A percentile compares a stretch with the other conserved stretches of the same genome.
phyloP scores from a whole-genome alignment of 1,140 invertebrate genomes.

The Drosophila obscura region DNA sequence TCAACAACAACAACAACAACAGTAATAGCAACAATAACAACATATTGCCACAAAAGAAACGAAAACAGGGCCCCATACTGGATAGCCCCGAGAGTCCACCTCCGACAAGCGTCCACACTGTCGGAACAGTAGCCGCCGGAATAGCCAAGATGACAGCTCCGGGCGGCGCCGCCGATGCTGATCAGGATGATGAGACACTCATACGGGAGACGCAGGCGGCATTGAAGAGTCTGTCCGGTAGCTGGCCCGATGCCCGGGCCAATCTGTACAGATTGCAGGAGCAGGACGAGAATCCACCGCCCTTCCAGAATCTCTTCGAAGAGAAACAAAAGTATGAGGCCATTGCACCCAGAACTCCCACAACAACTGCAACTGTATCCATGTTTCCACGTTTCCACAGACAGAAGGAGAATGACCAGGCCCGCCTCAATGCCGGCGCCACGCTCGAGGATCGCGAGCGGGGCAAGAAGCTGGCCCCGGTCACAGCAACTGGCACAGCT shows the following conservation, averaged over 20 bases:
- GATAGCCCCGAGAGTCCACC: constrained; percentile 42
- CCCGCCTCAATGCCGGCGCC: constrained; percentile 66
- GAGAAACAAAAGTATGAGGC: constrained; percentile 87
- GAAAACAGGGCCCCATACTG: constrained; percentile 29
- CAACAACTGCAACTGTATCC: constrained; percentile 22
- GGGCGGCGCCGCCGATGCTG: constrained; percentile 42
- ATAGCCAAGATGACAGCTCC: constrained; percentile 15
- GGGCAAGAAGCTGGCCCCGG: neutral
- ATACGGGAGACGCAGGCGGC: constrained; percentile 94
- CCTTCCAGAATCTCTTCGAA: constrained; percentile 93
- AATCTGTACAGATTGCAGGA: constrained; percentile 87
- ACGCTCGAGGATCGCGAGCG: constrained; percentile 1
- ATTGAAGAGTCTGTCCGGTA: constrained; percentile 91
- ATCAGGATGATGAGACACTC: constrained; percentile 90
- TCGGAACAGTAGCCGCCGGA: too few species aligned
- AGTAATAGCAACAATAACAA: constrained; percentile 48
- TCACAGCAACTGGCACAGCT: neutral
- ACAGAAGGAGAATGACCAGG: constrained; percentile 83
- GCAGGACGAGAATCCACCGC: constrained; percentile 89
- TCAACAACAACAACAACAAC: constrained; percentile 85
- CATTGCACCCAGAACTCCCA: constrained; percentile 5
- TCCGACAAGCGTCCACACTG: neutral
- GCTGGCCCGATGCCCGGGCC: constrained; percentile 88
- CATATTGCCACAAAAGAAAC: constrained; percentile 47
- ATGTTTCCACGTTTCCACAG: constrained; percentile 75